Evolutionary conservation across 2,797 vertebrate species (phyloP).

Genomic region (Pseudochirops corinnae): DNA sequence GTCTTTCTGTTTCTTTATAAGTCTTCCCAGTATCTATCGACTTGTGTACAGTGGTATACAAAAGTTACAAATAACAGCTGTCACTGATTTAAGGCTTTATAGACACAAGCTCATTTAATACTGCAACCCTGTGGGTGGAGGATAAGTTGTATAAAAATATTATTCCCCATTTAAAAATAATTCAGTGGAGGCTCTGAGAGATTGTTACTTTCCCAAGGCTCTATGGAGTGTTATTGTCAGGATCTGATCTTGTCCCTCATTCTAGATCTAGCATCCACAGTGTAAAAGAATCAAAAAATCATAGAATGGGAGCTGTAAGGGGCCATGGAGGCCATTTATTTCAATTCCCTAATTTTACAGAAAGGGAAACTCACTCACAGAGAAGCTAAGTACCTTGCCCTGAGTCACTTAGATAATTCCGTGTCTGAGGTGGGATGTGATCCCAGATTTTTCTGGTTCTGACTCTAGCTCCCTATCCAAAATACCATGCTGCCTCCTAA

Average conservation of each 20-base stretch:
- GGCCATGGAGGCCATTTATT: neutral
- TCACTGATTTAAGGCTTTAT: neutral
- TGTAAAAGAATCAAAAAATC: neutral
- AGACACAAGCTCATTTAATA: neutral
- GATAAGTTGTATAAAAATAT: neutral
- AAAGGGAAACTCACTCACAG: no score
- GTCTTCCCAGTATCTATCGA: neutral
- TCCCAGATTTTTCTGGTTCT: no score
- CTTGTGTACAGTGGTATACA: neutral
- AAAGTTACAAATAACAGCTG: neutral
- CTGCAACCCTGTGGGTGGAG: neutral
- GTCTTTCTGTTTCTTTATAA: neutral
- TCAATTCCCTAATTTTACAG: no score
- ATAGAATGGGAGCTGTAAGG: neutral
- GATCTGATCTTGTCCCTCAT: neutral
- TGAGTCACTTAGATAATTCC: no score
- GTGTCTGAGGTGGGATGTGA: no score
- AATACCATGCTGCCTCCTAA: no score
- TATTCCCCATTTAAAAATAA: neutral
- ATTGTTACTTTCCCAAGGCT: neutral
- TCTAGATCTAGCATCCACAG: neutral
- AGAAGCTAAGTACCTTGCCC: no score
- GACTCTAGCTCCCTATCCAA: no score
- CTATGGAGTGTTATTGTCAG: neutral
- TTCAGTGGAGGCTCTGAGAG: neutral